A percentile compares a stretch with the other conserved stretches of the same genome.
Evolutionary conservation across 2,797 vertebrate genomes (phyloP).

Genomic region (Cercopithecus neglectus): DNA sequence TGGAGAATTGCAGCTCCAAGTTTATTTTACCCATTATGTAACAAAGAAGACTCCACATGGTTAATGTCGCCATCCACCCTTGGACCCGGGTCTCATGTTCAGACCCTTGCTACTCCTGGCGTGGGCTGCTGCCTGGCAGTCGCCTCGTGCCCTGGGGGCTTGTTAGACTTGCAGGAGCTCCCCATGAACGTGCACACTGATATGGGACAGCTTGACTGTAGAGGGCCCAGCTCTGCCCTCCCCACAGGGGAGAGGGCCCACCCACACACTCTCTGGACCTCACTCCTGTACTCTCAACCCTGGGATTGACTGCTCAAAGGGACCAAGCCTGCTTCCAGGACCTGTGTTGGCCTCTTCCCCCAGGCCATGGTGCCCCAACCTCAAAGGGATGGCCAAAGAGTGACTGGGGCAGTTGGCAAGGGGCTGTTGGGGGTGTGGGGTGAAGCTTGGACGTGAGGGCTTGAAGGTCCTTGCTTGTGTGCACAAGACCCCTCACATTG

Average conservation of each 20-base stretch:
- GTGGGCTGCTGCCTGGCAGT: neutral
- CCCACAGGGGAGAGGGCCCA: neutral
- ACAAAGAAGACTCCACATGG: neutral
- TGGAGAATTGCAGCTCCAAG: neutral
- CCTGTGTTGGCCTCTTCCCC: neutral
- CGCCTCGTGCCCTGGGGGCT: neutral
- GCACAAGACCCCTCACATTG: neutral
- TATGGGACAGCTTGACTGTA: neutral
- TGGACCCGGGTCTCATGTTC: too few species aligned
- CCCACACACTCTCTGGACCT: neutral
- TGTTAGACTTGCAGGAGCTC: neutral
- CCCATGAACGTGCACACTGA: neutral
- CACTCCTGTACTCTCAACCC: neutral
- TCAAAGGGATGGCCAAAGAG: neutral
- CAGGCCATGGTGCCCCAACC: neutral
- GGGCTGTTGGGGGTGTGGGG: neutral
- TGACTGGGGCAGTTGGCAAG: too few species aligned
- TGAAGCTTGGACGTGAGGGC: neutral
- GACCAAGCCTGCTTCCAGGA: neutral
- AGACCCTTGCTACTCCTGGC: neutral
- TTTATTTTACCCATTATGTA: neutral
- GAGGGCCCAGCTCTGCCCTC: neutral
- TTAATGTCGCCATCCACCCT: neutral
- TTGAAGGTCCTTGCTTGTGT: neutral
- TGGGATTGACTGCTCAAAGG: neutral